Percentiles rank a stretch among this genome's conserved stretches.
Evolutionary conservation across 2,888 invertebrate genomes (phyloP).

Genomic region (Sesia bembeciformis): DNA sequence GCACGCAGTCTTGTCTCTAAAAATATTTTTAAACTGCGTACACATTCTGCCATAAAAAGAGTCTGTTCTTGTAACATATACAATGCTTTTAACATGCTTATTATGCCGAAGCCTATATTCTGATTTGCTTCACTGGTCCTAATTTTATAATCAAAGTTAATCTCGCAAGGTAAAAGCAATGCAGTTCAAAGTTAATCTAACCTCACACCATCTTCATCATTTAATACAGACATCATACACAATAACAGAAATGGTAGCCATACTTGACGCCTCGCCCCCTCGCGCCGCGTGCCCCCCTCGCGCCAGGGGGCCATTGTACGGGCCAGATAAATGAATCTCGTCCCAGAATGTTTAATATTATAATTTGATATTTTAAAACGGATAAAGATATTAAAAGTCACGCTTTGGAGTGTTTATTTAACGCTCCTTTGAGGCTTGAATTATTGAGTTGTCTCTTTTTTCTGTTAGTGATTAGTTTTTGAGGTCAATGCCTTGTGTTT

Average conservation of each 20-base stretch:
- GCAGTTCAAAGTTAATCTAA: neutral
- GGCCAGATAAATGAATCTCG: constrained; percentile 58
- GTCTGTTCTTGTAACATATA: too few relatives aligned
- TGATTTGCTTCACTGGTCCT: too few relatives aligned
- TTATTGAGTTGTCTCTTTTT: constrained; percentile 38
- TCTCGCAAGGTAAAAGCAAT: neutral
- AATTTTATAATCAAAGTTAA: too few relatives aligned
- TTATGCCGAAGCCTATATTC: too few relatives aligned
- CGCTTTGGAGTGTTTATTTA: constrained; percentile 68
- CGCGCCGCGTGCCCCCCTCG: constrained; percentile 5
- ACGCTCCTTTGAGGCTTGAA: constrained; percentile 46
- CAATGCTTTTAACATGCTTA: too few relatives aligned
- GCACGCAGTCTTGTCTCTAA: too few relatives aligned
- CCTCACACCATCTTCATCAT: neutral
- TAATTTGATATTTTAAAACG: constrained; percentile 73
- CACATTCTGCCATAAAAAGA: neutral
- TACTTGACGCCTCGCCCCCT: constrained; percentile 6
- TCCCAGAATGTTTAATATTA: constrained; percentile 65
- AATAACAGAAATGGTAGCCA: constrained; percentile 8
- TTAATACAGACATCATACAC: constrained; percentile 1
- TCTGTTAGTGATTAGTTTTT: constrained; percentile 24
- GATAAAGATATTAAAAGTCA: constrained; percentile 72
- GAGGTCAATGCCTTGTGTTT: constrained; percentile 13
- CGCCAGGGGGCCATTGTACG: constrained; percentile 52
- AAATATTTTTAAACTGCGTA: too few relatives aligned